Evolutionary conservation across 2,113 vertebrate genomes (phyloP).

Genomic region (Callipepla squamata): DNA sequence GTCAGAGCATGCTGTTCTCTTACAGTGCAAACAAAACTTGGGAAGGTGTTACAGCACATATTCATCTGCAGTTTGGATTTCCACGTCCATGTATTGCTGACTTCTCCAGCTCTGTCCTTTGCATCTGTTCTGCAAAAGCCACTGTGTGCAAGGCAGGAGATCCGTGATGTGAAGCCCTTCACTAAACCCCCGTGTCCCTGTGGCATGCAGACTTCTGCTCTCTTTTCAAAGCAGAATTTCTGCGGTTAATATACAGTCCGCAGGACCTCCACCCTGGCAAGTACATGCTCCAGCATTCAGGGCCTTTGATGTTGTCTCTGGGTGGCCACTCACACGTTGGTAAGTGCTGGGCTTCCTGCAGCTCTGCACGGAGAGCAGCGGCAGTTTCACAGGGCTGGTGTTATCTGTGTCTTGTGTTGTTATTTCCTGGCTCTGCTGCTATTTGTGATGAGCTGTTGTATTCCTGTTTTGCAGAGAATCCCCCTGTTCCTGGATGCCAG

Average conservation of each 20-base stretch:
- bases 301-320: neutral
- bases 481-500: neutral
- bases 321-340: neutral
- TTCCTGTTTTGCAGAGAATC: neutral
- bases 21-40: too few relatives aligned
- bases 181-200: neutral
- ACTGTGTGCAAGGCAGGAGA: neutral
- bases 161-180: conserved; percentile 29
- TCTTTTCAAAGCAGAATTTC: too few relatives aligned
- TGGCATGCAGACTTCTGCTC: neutral
- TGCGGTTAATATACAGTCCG: conserved; percentile 48
- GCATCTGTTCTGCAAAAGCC: neutral
- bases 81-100: neutral
- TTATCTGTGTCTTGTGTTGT: neutral
- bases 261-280: conserved; percentile 38
- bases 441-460: neutral
- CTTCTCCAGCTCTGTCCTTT: neutral
- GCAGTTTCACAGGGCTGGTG: neutral
- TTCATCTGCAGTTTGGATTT: fast-evolving
- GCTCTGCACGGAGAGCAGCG: neutral
- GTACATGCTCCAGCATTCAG: neutral
- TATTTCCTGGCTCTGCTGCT: neutral
- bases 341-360: neutral
- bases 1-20: neutral
- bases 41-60: neutral